Evolutionary conservation across 2,888 invertebrate species (phyloP), one percentile per base, ranked within the genome.

Genomic region (Camponotus fellah): DNA sequence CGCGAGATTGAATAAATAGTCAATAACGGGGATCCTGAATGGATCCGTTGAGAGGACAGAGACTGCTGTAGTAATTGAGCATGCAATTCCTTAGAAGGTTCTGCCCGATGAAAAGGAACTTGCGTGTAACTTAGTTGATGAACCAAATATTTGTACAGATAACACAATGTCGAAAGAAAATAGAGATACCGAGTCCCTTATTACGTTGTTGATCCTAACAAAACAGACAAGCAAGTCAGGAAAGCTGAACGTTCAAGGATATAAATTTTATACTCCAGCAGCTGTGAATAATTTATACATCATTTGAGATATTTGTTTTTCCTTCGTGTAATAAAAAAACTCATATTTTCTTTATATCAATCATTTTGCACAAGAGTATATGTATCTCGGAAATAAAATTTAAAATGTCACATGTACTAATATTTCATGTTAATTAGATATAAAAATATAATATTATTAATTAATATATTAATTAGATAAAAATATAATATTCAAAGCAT

Each of bases 1-100:
- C 37, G 0, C 66, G n/a, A 26, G 77, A 77, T 77, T 56, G 56
- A 77, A 77, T 77, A 68, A 77, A 77, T 77, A 56, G 26, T 68
- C 40, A 40, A 56, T 77, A 66, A 56, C 32, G 14, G 12, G 53
- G n/a, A 56, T 77, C 8, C 26, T 34, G 37, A 56, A 77, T n/a
- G 4, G 66, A 26, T 76, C 56, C 53, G 32, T 77, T 68, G 76
- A 40, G n/a, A n/a, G 12, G 6, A 9, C 34, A 21, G 46, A 53
- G 9, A 14, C 32, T 12, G 56, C 32, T 56, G 8, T 40, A 34
- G 26, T 77, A 66, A 68, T 68, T 43, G 43, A 10, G 43, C n/a
- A 14, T 34, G 32, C 74, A 56, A 58, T 56, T 77, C 14, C 77
- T 77, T 56, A 8, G 21, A 1, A 68, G 32, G 14, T 68, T 32